phyloP scores from a whole-genome alignment of 2,797 vertebrate species.

The Pipistrellus nathusii region DNA sequence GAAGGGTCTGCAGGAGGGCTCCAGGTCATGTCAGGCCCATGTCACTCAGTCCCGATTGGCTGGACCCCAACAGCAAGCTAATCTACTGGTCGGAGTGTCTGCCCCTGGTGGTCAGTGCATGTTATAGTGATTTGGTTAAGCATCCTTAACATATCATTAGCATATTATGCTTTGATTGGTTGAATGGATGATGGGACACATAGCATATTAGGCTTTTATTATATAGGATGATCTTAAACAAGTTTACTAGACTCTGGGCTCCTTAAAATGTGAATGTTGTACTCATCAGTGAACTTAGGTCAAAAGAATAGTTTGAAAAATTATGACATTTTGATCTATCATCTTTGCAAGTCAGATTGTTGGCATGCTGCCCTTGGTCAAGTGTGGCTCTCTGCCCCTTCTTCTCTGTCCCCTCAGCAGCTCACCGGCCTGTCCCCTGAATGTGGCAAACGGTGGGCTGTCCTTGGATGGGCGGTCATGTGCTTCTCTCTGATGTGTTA shows the following conservation, averaged over 20 bases:
- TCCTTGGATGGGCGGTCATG: not conserved
- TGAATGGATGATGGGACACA: too few relatives aligned
- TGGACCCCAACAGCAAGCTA: too few relatives aligned
- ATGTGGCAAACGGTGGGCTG: not conserved
- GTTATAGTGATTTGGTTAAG: too few relatives aligned
- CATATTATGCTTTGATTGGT: too few relatives aligned
- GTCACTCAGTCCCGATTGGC: too few relatives aligned
- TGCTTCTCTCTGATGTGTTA: not conserved
- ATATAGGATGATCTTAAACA: not conserved
- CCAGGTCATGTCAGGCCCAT: too few relatives aligned
- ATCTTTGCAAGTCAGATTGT: conserved; percentile 7
- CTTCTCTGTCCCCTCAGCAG: not conserved
- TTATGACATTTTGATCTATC: not conserved
- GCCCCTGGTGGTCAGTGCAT: too few relatives aligned
- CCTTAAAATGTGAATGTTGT: not conserved
- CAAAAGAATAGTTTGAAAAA: conserved; percentile 7
- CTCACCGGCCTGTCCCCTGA: not conserved
- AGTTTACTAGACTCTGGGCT: conserved; percentile 28
- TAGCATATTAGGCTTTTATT: too few relatives aligned
- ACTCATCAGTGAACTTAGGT: not conserved
- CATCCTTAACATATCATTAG: too few relatives aligned
- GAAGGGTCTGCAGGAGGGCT: too few relatives aligned
- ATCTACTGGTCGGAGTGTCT: too few relatives aligned
- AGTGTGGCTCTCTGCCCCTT: not conserved
- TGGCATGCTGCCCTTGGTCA: not conserved